Conservation (phyloP, 2,888 invertebrate genomes). For the Eupithecia vulgata region DNA sequence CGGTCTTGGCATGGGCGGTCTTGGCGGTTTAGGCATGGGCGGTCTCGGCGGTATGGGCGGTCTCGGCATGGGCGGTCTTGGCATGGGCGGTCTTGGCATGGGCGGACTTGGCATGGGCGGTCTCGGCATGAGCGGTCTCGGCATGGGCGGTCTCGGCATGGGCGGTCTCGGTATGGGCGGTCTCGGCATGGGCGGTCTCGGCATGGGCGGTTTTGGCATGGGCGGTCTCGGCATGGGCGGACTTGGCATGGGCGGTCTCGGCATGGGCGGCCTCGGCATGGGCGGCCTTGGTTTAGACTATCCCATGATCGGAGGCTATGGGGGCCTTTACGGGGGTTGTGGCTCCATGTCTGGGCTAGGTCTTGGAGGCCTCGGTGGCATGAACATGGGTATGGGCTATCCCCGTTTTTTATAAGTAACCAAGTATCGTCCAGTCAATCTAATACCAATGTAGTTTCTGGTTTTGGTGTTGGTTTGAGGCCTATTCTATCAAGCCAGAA, state of each 20-base stretch:
- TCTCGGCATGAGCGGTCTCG: not conserved
- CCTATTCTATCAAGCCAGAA: constrained; percentile 27
- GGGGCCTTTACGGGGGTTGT: not conserved
- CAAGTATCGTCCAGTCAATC: constrained; percentile 41
- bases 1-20: not conserved
- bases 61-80: not conserved
- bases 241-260: constrained; percentile 20
- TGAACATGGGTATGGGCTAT: not conserved
- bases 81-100: constrained; percentile 18
- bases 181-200: constrained; percentile 6
- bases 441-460: constrained; percentile 17
- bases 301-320: not conserved
- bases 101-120: constrained; percentile 30
- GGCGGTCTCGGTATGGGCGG: constrained; percentile 23
- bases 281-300: constrained; percentile 10
- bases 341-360: not conserved
- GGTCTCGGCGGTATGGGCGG: not conserved
- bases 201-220: constrained; percentile 14
- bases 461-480: constrained; percentile 7
- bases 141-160: not conserved
- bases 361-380: not conserved
- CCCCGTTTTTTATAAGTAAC: constrained; percentile 57
- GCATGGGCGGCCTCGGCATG: constrained; percentile 12
- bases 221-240: constrained; percentile 14
- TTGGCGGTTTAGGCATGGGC: constrained; percentile 17